These are phyloP conservation scores for Teleopsis dalmanni DNA, from an alignment of 1,140 invertebrate genomes.

Conservation along the genomic window DNA sequence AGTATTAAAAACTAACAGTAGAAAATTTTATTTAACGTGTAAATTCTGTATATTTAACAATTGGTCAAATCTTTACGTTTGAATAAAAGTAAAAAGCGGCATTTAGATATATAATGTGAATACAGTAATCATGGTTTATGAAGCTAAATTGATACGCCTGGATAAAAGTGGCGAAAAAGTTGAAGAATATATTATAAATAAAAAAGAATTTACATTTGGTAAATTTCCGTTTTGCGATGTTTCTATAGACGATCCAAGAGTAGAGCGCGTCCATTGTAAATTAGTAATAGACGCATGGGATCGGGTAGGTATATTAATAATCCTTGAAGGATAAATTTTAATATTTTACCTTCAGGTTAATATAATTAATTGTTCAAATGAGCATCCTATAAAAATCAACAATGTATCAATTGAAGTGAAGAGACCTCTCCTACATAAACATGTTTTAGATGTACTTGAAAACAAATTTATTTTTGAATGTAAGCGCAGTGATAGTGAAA, in stretches of 20 bases:
- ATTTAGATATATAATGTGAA: too few relatives aligned
- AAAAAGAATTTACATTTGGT: constrained; percentile 31
- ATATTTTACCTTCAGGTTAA: constrained; percentile 22
- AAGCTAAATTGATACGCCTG: constrained; percentile 28
- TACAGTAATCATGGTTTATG: too few relatives aligned
- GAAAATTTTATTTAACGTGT: too few relatives aligned
- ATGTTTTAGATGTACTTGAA: too few relatives aligned
- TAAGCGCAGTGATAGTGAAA: too few relatives aligned
- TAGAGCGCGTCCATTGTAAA: constrained; percentile 28
- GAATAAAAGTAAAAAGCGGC: too few relatives aligned
- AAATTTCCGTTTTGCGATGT: constrained; percentile 28
- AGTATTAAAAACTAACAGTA: too few relatives aligned
- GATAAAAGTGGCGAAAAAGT: constrained; percentile 18
- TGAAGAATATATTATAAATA: constrained; percentile 21
- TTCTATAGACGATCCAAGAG: constrained; percentile 15
- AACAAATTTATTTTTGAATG: too few relatives aligned
- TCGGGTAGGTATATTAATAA: constrained; percentile 25
- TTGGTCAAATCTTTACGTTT: too few relatives aligned
- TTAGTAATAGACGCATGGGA: constrained; percentile 37
- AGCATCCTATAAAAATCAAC: constrained; percentile 23
- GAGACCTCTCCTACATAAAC: constrained; percentile 25
- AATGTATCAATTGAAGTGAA: constrained; percentile 18
- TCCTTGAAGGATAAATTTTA: neutral
- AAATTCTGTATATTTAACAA: too few relatives aligned
- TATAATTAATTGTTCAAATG: constrained; percentile 24